Percentiles rank a stretch among this genome's conserved stretches.
Evolutionary conservation across 2,113 vertebrate species (phyloP).

Genomic region (Saguinus imperator): DNA sequence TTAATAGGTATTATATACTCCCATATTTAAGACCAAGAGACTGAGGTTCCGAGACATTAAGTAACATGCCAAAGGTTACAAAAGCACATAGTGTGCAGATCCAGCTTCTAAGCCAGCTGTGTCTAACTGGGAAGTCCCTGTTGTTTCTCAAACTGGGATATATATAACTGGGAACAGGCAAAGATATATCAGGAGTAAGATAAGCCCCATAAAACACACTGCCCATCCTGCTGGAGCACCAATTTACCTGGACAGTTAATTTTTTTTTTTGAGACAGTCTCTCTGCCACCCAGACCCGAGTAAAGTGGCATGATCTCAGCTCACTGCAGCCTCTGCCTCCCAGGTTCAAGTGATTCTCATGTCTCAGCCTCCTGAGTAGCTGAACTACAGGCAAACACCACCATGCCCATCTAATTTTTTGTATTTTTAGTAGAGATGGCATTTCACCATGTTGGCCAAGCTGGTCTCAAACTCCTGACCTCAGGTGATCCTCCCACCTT

Average conservation of each 20-base stretch:
- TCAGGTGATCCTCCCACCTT: too few species aligned
- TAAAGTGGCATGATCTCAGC: too few species aligned
- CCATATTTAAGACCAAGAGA: slow-evolving; percentile 37
- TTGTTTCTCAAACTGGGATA: background rate
- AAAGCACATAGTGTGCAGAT: background rate
- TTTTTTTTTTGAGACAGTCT: background rate
- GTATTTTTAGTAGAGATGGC: too few species aligned
- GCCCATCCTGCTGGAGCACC: background rate
- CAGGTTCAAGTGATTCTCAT: too few species aligned
- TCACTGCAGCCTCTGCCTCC: too few species aligned
- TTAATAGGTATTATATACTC: background rate
- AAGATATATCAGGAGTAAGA: background rate
- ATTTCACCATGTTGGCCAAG: too few species aligned
- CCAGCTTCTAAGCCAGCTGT: background rate
- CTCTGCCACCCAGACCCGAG: too few species aligned
- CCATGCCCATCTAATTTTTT: too few species aligned
- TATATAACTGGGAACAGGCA: background rate
- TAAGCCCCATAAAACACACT: background rate
- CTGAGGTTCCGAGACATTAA: background rate
- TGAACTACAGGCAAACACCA: too few species aligned
- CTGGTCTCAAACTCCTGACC: too few species aligned
- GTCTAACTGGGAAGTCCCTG: background rate
- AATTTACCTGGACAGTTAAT: background rate
- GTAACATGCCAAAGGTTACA: background rate
- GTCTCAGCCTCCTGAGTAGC: too few species aligned